phyloP scores from a whole-genome alignment of 2,888 invertebrate genomes.

The Penaeus monodon region DNA sequence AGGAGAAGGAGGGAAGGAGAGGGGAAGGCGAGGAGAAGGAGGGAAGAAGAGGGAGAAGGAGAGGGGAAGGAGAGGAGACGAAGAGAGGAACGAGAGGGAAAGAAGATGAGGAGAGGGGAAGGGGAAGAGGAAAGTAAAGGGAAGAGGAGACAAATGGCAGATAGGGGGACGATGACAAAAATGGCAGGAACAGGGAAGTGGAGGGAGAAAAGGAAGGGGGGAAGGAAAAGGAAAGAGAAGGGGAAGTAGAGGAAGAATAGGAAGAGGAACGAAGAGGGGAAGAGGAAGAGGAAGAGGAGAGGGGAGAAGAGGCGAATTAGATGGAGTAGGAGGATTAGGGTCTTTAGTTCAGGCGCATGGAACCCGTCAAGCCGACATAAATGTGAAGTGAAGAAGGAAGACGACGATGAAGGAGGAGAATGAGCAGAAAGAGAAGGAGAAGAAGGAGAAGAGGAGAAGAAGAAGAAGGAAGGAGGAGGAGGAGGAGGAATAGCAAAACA shows the following conservation, averaged over 20 bases:
- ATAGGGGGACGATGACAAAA: too few species aligned
- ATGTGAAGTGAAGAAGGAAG: neutral
- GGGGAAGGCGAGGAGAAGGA: neutral
- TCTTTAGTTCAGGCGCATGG: neutral
- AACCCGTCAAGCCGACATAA: neutral
- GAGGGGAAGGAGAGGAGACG: neutral
- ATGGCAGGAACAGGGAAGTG: neutral
- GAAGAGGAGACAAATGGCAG: too few species aligned
- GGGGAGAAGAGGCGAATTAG: neutral
- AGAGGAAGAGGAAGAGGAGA: neutral
- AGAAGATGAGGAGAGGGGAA: neutral
- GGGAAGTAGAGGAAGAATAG: too few species aligned
- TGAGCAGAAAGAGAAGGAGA: neutral
- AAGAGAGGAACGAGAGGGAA: neutral
- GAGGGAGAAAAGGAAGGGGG: neutral
- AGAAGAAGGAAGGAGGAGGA: neutral
- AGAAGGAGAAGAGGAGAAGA: neutral
- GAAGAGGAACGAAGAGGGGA: neutral
- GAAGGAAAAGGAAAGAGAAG: neutral
- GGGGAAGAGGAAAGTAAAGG: neutral
- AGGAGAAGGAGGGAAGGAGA: neutral
- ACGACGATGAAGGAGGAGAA: neutral
- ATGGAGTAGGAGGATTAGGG: neutral
- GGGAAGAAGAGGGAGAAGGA: neutral
- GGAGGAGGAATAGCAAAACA: neutral